These are phyloP conservation scores for Amorpha juglandis DNA, from an alignment of 2,888 invertebrate genomes.

Conservation along the genomic window DNA sequence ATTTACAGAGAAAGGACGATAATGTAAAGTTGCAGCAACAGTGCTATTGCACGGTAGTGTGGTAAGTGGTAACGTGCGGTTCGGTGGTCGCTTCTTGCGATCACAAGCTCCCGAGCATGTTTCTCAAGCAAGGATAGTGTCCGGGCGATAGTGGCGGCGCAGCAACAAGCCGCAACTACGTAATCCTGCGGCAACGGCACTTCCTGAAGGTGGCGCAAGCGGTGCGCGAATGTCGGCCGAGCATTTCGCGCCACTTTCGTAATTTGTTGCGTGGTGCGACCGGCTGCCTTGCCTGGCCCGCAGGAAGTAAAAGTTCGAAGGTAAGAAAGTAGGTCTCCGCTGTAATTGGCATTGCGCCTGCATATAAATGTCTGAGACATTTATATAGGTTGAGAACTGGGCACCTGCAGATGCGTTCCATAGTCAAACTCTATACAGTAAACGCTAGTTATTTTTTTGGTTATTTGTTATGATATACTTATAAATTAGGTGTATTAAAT, in stretches of 20 bases:
- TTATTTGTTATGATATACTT: too few relatives aligned
- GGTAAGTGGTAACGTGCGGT: constrained; percentile 48
- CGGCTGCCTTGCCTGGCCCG: constrained; percentile 79
- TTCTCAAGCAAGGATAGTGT: constrained; percentile 63
- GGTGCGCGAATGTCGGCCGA: constrained; percentile 81
- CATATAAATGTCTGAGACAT: constrained; percentile 75
- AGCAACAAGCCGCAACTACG: constrained; percentile 64
- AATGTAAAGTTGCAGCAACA: constrained; percentile 41
- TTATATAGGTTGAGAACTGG: constrained; percentile 65
- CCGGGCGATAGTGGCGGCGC: constrained; percentile 47
- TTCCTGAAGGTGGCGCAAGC: constrained; percentile 84
- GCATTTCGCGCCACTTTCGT: constrained; percentile 84
- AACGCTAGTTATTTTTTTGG: constrained; percentile 28
- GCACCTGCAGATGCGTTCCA: constrained; percentile 52
- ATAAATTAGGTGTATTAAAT: neutral
- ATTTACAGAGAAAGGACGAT: constrained; percentile 45
- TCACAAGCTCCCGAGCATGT: constrained; percentile 57
- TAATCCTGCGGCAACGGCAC: constrained; percentile 80
- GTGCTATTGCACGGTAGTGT: constrained; percentile 36
- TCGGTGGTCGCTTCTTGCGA: constrained; percentile 45
- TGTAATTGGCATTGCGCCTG: constrained; percentile 82
- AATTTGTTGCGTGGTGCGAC: constrained; percentile 82
- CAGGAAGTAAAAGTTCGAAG: constrained; percentile 85
- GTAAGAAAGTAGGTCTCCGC: constrained; percentile 84
- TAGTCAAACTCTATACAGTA: constrained; percentile 28